Evolutionary conservation across 2,113 vertebrate species (phyloP).

Genomic region (Asarcornis scutulata): DNA sequence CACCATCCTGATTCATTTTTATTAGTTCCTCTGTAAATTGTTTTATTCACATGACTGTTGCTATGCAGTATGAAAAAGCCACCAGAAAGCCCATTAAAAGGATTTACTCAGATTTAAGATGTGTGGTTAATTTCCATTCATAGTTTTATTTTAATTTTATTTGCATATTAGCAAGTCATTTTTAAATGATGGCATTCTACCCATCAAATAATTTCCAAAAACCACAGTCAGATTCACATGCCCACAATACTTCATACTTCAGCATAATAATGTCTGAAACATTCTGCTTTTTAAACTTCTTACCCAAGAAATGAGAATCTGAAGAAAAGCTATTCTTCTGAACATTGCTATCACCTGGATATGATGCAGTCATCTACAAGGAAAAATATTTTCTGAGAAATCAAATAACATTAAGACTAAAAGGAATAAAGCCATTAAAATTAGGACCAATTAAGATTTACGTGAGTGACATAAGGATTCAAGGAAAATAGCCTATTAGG

Average conservation of each 20-base stretch:
- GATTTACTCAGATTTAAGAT: background rate
- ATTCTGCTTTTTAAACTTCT: background rate
- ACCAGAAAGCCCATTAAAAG: background rate
- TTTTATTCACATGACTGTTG: background rate
- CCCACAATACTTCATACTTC: background rate
- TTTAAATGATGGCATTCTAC: background rate
- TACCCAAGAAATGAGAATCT: background rate
- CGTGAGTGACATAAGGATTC: background rate
- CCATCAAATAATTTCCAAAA: background rate
- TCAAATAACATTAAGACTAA: background rate
- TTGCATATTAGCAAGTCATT: slow-evolving; percentile 1
- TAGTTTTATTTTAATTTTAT: background rate
- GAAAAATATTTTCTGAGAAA: slow-evolving; percentile 34
- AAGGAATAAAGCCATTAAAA: slow-evolving; percentile 31
- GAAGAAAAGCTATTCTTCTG: background rate
- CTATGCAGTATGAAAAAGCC: background rate
- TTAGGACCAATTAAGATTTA: background rate
- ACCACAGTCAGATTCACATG: background rate
- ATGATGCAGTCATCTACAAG: background rate
- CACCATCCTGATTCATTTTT: background rate
- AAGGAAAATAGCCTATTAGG: background rate
- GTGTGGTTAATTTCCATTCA: background rate
- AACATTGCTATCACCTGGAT: background rate
- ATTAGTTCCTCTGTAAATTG: background rate
- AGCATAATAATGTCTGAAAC: background rate